A percentile compares a stretch with the other conserved stretches of the same genome.
These are phyloP conservation scores for Apamea monoglypha DNA, from an alignment of 2,888 invertebrate species.

Conservation along the genomic window DNA sequence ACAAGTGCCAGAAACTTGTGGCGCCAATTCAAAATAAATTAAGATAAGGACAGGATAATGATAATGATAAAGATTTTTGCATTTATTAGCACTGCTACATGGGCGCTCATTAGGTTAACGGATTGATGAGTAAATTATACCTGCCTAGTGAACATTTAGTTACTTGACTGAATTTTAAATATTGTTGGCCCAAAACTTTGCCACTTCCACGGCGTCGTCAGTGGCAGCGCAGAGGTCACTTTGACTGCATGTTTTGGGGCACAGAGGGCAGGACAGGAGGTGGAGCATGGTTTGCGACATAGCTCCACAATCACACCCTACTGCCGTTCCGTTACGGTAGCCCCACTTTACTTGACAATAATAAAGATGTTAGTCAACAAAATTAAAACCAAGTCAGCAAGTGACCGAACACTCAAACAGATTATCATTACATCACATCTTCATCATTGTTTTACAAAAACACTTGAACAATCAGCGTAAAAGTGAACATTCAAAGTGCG, in stretches of 20 bases:
- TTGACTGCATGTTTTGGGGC: too few species aligned
- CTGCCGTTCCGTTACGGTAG: too few species aligned
- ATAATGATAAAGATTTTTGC: neutral
- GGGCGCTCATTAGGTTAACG: neutral
- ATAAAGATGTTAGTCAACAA: neutral
- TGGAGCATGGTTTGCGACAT: too few species aligned
- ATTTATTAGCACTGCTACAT: neutral
- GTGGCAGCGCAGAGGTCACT: too few species aligned
- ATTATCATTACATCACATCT: slow-evolving; percentile 14
- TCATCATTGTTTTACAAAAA: slow-evolving; percentile 23
- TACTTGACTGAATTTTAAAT: neutral
- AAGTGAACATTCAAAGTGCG: slow-evolving; percentile 56
- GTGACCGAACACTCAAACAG: slow-evolving; percentile 1
- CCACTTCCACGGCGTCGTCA: too few species aligned
- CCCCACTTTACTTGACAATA: neutral
- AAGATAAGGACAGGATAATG: too few species aligned
- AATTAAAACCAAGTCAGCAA: neutral
- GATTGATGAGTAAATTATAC: too few species aligned
- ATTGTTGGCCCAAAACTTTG: too few species aligned
- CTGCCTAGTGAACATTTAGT: neutral
- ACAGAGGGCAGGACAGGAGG: too few species aligned
- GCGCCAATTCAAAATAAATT: neutral
- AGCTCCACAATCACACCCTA: too few species aligned
- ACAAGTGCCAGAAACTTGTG: neutral
- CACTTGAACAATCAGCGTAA: slow-evolving; percentile 51